These are phyloP conservation scores for Stramonita haemastoma DNA, from an alignment of 2,888 invertebrate species.

Conservation along the genomic window DNA sequence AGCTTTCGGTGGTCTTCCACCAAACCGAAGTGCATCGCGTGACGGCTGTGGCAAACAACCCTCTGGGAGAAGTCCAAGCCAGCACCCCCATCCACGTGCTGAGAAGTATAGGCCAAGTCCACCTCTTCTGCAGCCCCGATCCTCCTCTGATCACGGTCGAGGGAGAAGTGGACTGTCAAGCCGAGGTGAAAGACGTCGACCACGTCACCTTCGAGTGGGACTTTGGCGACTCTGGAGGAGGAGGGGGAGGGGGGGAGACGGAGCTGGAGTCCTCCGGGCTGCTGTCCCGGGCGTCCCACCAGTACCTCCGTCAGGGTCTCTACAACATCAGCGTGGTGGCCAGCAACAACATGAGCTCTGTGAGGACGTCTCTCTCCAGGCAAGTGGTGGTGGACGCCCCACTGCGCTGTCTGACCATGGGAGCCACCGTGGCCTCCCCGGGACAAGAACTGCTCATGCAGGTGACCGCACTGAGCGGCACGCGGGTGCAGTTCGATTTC, in stretches of 20 bases:
- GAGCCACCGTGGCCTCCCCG: slow-evolving; percentile 29
- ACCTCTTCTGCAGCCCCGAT: slow-evolving; percentile 50
- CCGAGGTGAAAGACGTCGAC: slow-evolving; percentile 60
- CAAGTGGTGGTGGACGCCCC: slow-evolving; percentile 52
- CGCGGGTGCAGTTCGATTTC: slow-evolving; percentile 51
- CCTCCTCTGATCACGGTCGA: slow-evolving; percentile 50
- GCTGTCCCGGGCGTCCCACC: slow-evolving; percentile 48
- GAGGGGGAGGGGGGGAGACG: slow-evolving; percentile 4
- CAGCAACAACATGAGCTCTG: slow-evolving; percentile 59
- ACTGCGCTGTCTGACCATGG: slow-evolving; percentile 46
- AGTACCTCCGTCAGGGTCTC: slow-evolving; percentile 52
- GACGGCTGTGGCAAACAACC: slow-evolving; percentile 53
- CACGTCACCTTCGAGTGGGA: slow-evolving; percentile 65
- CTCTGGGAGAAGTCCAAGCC: slow-evolving; percentile 51
- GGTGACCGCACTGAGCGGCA: slow-evolving; percentile 40
- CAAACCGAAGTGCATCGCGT: slow-evolving; percentile 57
- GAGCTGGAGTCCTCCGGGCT: slow-evolving; percentile 37
- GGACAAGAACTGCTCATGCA: slow-evolving; percentile 40
- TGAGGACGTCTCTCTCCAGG: slow-evolving; percentile 26
- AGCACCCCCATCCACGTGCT: slow-evolving; percentile 54
- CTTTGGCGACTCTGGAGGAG: slow-evolving; percentile 47
- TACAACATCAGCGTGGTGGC: slow-evolving; percentile 65
- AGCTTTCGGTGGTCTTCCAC: slow-evolving; percentile 53
- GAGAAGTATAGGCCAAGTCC: slow-evolving; percentile 54
- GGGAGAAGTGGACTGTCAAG: slow-evolving; percentile 55